Conservation (phyloP, 2,113 vertebrate genomes). For the Charadrius vociferus region DNA sequence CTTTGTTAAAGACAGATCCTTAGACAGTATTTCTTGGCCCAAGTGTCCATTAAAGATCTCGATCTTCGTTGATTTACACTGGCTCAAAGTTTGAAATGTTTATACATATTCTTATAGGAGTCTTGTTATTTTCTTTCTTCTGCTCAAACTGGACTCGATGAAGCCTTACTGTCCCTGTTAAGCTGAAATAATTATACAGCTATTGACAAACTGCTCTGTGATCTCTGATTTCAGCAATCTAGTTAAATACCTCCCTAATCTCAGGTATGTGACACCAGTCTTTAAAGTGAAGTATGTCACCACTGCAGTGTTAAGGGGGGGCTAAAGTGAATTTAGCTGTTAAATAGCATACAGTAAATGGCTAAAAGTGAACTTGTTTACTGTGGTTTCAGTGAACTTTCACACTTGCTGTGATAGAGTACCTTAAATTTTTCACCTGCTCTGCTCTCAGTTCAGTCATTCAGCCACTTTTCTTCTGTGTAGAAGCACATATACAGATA, state of each 20-base stretch:
- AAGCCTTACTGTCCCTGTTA: not conserved
- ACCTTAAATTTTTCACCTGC: not conserved
- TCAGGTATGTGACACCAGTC: not conserved
- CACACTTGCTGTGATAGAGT: not conserved
- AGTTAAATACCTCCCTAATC: not conserved
- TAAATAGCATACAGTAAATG: not conserved
- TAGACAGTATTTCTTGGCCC: not conserved
- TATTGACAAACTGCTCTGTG: not conserved
- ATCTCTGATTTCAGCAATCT: not conserved
- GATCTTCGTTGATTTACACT: not conserved
- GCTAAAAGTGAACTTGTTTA: not conserved
- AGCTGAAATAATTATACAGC: not conserved
- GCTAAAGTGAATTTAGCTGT: not conserved
- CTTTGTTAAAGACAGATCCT: not conserved
- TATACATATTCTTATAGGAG: rapidly evolving
- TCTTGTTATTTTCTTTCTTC: not conserved
- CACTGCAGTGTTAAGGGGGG: not conserved
- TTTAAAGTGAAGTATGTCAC: not conserved
- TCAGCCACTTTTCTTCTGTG: not conserved
- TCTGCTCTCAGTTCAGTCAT: not conserved
- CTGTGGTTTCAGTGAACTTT: not conserved
- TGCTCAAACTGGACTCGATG: not conserved
- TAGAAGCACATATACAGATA: not conserved
- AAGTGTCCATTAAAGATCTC: not conserved
- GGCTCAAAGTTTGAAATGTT: not conserved